phyloP scores from a whole-genome alignment of 2,797 vertebrate genomes.

The Pangasius sanitwongsei region DNA sequence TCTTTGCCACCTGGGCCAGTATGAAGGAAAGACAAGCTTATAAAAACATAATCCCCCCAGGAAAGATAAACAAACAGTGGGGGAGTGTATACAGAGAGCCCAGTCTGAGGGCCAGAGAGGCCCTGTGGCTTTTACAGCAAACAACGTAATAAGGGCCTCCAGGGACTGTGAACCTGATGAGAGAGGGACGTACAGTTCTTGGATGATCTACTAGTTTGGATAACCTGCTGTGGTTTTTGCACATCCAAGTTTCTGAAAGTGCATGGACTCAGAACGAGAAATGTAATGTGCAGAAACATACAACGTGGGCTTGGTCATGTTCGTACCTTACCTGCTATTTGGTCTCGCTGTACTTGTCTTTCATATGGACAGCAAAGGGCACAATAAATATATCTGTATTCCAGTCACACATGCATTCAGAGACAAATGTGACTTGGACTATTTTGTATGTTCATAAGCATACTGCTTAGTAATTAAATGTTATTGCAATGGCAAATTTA shows the following conservation, averaged over 20 bases:
- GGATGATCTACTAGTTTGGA: constrained; percentile 23
- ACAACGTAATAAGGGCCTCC: constrained; percentile 54
- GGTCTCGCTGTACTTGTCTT: constrained; percentile 77
- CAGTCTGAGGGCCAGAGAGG: constrained; percentile 49
- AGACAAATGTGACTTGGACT: background rate
- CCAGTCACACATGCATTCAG: constrained; percentile 16
- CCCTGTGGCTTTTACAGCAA: constrained; percentile 50
- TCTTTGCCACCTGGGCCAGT: constrained; percentile 83
- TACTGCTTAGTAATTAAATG: background rate
- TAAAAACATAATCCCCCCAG: constrained; percentile 49
- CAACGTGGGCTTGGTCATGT: constrained; percentile 74
- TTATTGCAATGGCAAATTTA: background rate
- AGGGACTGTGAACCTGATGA: constrained; percentile 41
- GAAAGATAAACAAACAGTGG: constrained; percentile 58
- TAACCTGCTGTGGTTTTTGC: constrained; percentile 18
- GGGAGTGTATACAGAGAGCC: constrained; percentile 49
- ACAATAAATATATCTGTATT: constrained; percentile 83
- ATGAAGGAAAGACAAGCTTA: constrained; percentile 49
- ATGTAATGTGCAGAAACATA: constrained; percentile 39
- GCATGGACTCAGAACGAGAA: background rate
- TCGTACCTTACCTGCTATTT: background rate
- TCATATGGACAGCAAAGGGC: constrained; percentile 88
- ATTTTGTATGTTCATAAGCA: background rate
- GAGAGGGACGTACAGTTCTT: constrained; percentile 40
- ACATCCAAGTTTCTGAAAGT: background rate